Percentiles rank a stretch among this genome's conserved stretches.
phyloP scores from a whole-genome alignment of 2,888 invertebrate species.

The Cremastobaeus sp. region DNA sequence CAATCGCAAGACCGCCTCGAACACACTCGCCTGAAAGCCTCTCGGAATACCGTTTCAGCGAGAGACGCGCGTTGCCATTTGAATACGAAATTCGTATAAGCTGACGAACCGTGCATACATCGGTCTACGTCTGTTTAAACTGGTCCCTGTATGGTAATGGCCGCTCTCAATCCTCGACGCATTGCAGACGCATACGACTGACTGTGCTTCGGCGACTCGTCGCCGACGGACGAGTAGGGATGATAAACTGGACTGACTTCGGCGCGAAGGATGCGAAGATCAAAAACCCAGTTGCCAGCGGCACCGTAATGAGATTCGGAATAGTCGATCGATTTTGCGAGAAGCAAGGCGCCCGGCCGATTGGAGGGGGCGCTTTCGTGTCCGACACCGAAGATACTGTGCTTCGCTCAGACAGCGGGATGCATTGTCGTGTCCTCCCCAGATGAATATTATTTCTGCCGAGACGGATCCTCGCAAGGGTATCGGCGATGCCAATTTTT shows the following conservation, averaged over 20 bases:
- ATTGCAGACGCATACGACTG: conserved; percentile 51
- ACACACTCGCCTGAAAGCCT: conserved; percentile 65
- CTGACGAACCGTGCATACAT: conserved; percentile 77
- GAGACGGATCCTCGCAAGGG: conserved; percentile 16
- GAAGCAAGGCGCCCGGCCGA: conserved; percentile 30
- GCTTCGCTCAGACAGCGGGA: background rate
- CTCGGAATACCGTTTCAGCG: conserved; percentile 60
- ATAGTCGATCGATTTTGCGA: conserved; percentile 56
- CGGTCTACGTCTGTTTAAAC: conserved; percentile 77
- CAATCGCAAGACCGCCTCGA: conserved; percentile 65
- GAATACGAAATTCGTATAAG: conserved; percentile 77
- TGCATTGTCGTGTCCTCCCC: conserved; percentile 20
- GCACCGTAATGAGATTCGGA: conserved; percentile 57
- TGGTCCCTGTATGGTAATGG: conserved; percentile 76
- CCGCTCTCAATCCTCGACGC: conserved; percentile 52
- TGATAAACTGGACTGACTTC: conserved; percentile 57
- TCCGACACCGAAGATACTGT: background rate
- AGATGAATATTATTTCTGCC: conserved; percentile 26
- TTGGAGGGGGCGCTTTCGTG: conserved; percentile 14
- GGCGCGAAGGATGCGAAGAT: conserved; percentile 52
- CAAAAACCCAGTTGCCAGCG: conserved; percentile 47
- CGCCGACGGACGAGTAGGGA: conserved; percentile 36
- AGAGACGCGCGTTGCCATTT: conserved; percentile 72
- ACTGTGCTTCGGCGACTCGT: conserved; percentile 43
- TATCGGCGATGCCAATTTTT: conserved; percentile 19